Percentiles rank a stretch among this genome's conserved stretches.
Evolutionary conservation across 1,140 invertebrate genomes (phyloP).

Genomic region (Euura saliciscinereae): DNA sequence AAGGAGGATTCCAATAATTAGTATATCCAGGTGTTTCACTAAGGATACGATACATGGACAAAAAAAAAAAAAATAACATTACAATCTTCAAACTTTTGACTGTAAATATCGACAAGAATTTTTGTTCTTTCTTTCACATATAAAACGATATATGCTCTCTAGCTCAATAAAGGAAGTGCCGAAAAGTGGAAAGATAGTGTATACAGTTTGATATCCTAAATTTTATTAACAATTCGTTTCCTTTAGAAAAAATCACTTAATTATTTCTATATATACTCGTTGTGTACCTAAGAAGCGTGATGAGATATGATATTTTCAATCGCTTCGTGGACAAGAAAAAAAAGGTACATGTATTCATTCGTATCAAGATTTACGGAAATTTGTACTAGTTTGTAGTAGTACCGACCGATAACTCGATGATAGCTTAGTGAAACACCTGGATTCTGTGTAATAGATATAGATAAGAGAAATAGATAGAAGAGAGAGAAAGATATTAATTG

Average conservation of each 20-base stretch:
- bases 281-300: not conserved
- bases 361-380: no score
- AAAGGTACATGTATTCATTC: no score
- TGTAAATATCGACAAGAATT: not conserved
- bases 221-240: not conserved
- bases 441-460: constrained; percentile 28
- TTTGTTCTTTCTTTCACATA: not conserved
- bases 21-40: constrained; percentile 9
- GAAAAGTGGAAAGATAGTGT: not conserved
- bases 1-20: constrained; percentile 7
- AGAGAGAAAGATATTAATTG: constrained; percentile 36
- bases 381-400: not conserved
- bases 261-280: not conserved
- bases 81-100: not conserved
- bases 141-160: constrained; percentile 9
- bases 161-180: constrained; percentile 6
- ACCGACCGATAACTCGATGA: not conserved
- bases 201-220: not conserved
- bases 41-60: not conserved
- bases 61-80: not conserved
- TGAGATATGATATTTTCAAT: not conserved
- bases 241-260: not conserved
- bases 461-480: constrained; percentile 24
- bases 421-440: constrained; percentile 23
- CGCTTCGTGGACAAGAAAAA: not conserved